Evolutionary conservation across 2,797 vertebrate species (phyloP).

Genomic region (Rachycentron canadum): DNA sequence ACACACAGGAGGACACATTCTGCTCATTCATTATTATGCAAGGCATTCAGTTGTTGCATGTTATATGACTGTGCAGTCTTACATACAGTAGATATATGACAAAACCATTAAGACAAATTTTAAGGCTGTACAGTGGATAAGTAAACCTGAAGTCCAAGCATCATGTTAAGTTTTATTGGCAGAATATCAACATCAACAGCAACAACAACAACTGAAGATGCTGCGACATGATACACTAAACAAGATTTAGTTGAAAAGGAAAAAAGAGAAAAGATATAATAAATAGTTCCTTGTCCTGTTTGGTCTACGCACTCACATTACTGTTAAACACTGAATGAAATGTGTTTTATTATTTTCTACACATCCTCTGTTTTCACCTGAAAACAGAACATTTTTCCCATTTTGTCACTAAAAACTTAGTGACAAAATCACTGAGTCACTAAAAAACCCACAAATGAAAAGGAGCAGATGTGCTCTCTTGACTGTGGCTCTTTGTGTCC

Average conservation of each 20-base stretch:
- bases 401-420: too few relatives aligned
- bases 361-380: background rate
- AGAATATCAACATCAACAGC: background rate
- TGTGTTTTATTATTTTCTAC: constrained; percentile 14
- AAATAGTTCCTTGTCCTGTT: background rate
- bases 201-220: background rate
- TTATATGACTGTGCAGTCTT: constrained; percentile 16
- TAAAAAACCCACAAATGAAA: too few relatives aligned
- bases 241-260: constrained; percentile 8
- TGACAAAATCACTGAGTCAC: background rate
- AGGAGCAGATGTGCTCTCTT: constrained; percentile 49
- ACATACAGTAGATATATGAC: constrained; percentile 4
- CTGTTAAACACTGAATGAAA: background rate
- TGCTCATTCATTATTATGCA: constrained; percentile 75
- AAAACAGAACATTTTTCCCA: background rate
- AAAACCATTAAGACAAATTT: background rate
- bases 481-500: constrained; percentile 42
- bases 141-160: constrained; percentile 1
- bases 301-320: background rate
- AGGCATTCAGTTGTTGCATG: constrained; percentile 43
- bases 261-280: background rate
- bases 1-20: constrained; percentile 24
- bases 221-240: background rate
- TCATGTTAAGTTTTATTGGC: background rate
- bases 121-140: background rate